Percentiles rank a stretch among this genome's conserved stretches.
These are phyloP conservation scores for mouse (Mus musculus) DNA, from an alignment of 2,113 vertebrate species.

Conservation along the genomic window GRCm39 chrY:12757501-12758000, in stretches of 20 bases:
- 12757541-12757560: neutral
- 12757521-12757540: neutral
- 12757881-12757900: neutral
- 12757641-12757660: neutral
- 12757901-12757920: neutral
- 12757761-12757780: neutral
- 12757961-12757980: constrained; percentile 28
- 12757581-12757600: constrained; percentile 9
- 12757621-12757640: constrained; percentile 43
- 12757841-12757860: neutral
- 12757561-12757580: neutral
- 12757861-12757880: neutral
- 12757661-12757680: neutral
- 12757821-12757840: neutral
- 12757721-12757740: no score
- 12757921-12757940: neutral
- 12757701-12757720: neutral
- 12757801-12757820: neutral
- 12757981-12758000: constrained; percentile 4
- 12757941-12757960: constrained; percentile 20
- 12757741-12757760: neutral
- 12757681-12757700: neutral
- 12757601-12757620: constrained; percentile 4
- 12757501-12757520: constrained; percentile 8
- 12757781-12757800: neutral